These are phyloP conservation scores for Thereva nobilitata DNA, from an alignment of 2,888 invertebrate genomes.

Conservation along the genomic window DNA sequence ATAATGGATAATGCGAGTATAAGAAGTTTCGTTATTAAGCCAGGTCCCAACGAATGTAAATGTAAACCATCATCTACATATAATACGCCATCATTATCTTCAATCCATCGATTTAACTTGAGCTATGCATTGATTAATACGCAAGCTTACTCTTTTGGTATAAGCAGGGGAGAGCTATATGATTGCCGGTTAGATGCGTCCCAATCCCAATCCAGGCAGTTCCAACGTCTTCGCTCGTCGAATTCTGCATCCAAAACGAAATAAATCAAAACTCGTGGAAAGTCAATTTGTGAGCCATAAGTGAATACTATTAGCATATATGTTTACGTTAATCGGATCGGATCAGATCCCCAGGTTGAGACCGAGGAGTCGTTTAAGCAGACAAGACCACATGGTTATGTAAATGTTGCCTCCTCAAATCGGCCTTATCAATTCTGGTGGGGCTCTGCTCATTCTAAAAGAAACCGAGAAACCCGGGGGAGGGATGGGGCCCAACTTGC, in stretches of 20 bases:
- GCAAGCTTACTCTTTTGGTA: neutral
- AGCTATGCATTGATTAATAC: constrained; percentile 43
- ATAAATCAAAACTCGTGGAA: constrained; percentile 43
- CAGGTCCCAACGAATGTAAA: constrained; percentile 28
- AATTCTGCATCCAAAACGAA: constrained; percentile 34
- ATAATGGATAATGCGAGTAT: constrained; percentile 34
- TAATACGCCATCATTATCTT: constrained; percentile 43
- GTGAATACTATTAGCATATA: constrained; percentile 48
- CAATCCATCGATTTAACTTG: constrained; percentile 42
- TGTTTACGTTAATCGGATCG: constrained; percentile 47
- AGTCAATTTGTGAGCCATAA: constrained; percentile 44
- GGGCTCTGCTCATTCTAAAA: neutral
- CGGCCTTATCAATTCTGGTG: constrained; percentile 14
- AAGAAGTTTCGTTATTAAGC: constrained; percentile 31
- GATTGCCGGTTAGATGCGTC: constrained; percentile 14
- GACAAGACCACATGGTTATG: constrained; percentile 36
- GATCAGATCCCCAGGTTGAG: constrained; percentile 44
- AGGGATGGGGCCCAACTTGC: constrained; percentile 31
- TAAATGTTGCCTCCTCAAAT: constrained; percentile 29
- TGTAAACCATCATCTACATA: constrained; percentile 36
- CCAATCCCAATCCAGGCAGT: constrained; percentile 3
- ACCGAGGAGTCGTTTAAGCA: constrained; percentile 34
- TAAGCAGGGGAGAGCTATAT: constrained; percentile 14
- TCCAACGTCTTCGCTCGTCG: constrained; percentile 6
- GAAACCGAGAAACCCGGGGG: constrained; percentile 16